These are phyloP conservation scores for Lepidochrysops patricia DNA, from an alignment of 2,888 invertebrate genomes.

Conservation along the genomic window DNA sequence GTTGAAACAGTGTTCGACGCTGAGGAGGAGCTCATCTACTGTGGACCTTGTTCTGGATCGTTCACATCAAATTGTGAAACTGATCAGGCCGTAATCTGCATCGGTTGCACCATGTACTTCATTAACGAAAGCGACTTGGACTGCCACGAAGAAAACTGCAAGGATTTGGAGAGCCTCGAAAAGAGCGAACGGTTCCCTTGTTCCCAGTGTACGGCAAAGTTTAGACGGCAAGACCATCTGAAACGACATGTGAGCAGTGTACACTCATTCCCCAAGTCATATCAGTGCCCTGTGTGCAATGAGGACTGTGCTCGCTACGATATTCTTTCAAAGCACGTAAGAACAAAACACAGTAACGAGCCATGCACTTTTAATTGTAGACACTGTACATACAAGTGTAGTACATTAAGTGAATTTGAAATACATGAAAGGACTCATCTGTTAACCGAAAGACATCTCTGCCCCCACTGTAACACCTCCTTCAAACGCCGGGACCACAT, in stretches of 20 bases:
- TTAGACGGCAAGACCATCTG: slow-evolving; percentile 41
- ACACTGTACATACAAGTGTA: slow-evolving; percentile 34
- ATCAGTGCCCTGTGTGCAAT: slow-evolving; percentile 38
- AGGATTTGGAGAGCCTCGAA: neutral
- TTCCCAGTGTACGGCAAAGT: slow-evolving; percentile 33
- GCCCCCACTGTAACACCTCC: slow-evolving; percentile 35
- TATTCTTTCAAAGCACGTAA: slow-evolving; percentile 36
- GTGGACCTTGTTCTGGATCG: neutral
- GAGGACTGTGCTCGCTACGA: slow-evolving; percentile 37
- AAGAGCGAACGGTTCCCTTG: slow-evolving; percentile 32
- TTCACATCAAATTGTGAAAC: neutral
- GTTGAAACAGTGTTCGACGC: slow-evolving; percentile 8
- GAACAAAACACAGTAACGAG: slow-evolving; percentile 31
- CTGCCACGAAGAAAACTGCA: slow-evolving; percentile 39
- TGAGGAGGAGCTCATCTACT: neutral
- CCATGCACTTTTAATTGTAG: slow-evolving; percentile 34
- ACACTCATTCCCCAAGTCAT: slow-evolving; percentile 30
- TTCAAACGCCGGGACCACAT: slow-evolving; percentile 50
- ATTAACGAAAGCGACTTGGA: slow-evolving; percentile 31
- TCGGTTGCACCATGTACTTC: slow-evolving; percentile 36
- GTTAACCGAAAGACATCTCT: slow-evolving; percentile 32
- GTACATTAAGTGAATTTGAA: slow-evolving; percentile 28
- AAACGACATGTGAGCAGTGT: slow-evolving; percentile 41
- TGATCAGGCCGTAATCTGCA: slow-evolving; percentile 24
- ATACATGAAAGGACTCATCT: slow-evolving; percentile 36